Percentiles rank a stretch among this genome's conserved stretches.
phyloP scores from a whole-genome alignment of 2,797 vertebrate genomes.

The Ispidina lecontei region DNA sequence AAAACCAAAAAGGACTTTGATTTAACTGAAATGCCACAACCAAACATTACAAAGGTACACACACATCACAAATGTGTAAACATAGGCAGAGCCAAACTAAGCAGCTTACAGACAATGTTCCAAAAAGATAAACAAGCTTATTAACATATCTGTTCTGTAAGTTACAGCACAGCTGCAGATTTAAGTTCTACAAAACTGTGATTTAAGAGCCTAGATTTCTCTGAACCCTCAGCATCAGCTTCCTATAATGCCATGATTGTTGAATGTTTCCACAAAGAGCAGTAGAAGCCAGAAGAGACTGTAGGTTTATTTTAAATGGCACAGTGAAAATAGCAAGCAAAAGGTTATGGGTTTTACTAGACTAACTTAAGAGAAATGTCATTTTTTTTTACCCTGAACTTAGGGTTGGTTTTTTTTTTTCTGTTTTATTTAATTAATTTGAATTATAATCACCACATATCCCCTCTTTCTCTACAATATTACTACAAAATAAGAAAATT shows the following conservation, averaged over 20 bases:
- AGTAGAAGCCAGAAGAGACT: neutral
- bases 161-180: neutral
- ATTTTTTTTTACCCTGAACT: neutral
- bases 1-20: neutral
- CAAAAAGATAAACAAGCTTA: conserved; percentile 9
- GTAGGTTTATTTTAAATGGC: neutral
- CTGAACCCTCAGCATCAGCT: neutral
- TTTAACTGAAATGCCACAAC: neutral
- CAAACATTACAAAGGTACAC: neutral
- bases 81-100: neutral
- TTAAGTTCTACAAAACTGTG: neutral
- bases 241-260: neutral
- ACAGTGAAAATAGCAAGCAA: neutral
- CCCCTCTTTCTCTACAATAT: neutral
- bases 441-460: neutral
- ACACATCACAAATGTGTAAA: neutral
- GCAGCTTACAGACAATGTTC: neutral
- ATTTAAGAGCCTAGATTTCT: conserved; percentile 22
- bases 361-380: neutral
- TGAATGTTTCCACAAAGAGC: conserved; percentile 31
- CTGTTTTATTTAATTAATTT: neutral
- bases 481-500: neutral
- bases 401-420: neutral
- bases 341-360: neutral
- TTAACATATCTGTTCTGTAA: conserved; percentile 4